Evolutionary conservation across 2,888 invertebrate species (phyloP), one percentile per base, ranked within the genome.

Genomic region (Amiota minor): DNA sequence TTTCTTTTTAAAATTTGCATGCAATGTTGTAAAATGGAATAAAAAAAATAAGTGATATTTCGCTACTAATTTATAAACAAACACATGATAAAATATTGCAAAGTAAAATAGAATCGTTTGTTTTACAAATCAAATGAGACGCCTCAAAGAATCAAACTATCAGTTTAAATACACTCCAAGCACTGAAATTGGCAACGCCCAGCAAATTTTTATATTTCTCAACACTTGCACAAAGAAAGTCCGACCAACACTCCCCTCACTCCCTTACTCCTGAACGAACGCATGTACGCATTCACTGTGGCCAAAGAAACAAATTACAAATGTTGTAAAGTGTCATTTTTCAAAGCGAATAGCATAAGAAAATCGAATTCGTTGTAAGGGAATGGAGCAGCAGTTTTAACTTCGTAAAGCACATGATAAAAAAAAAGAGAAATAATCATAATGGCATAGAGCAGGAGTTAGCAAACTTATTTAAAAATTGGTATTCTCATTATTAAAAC

Each of bases 311-410:
- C 86, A 85, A 85, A 85, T 86, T 86, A 81, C 85, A 85, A 79
- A 76, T 81, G 85, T 86, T 85, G 82, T 84, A 86, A 85, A 86
- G 82, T 85, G 81, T 79, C 79, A 85, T 85, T 85, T 85, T 86
- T 85, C 86, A 86, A 82, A 80, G 77, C 75, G 73, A 55, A 62
- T 18, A 45, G 11, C 20, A 68, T 9, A 47, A 67, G 20, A 67
- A 11, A 16, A 18, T 9, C 20, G 47, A 49, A n/a, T 9, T 49
- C 61, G 23, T 11, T 62, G 23, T 62, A 62, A 47, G 50, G 1
- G 14, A 10, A 68, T 50, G 14, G 16, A 68, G 68, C 68, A 49
- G 68, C 49, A 12, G 14, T 50, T n/a, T 9, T 3, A 50, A 50
- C 11, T 46, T 18, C n/a, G 12, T 16, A 50, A 53, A n/a, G 53